Base-by-base conservation (phyloP, 2,888 invertebrate genomes). In the Cepaea hortensis region DNA sequence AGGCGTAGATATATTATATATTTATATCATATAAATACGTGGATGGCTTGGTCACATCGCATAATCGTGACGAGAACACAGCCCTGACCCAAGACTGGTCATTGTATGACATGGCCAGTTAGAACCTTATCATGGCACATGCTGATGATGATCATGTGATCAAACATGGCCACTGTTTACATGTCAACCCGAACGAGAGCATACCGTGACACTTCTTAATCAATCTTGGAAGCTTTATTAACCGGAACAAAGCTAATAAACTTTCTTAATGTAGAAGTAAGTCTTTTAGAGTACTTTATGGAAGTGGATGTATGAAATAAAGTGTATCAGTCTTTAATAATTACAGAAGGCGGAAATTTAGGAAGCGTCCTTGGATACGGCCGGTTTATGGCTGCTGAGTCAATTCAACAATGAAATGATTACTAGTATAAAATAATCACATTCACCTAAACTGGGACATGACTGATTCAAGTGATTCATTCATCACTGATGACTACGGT, bases 301-400 rank as follows among this genome's bases (percentile, higher is more conserved):
- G 6, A 3, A 18, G 3, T 6, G 46, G 48, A 48, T 48, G 23
- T 18, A 5, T 50, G 20, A 5, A 75, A 48, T 23, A 18, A 48
- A 5, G 48, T 75, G 46, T 50, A 13, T 75, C 3, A 48, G 5
- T 15, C 13, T 3, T 48, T 18, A 23, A 15, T 75, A 11, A 48
- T 75, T 15, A 75, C 5, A 18, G 46, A 73, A 46, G 46, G 48
- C 13, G 15, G 15, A 18, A 75, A 73, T 35, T 35, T 9, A n/a
- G 20, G 46, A 61, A n/a, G 79, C 79, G 79, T 79, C 79, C 79
- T 23, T 79, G 79, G 79, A 79, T 61, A 79, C 79, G 79, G 15
- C 9, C 18, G 23, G 35, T 35, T 35, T 35, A 35, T 35, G 35
- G 35, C 35, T 35, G 35, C 35, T 35, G 35, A 35, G 35, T 35